Percentiles rank a stretch among this genome's conserved stretches.
Conservation (phyloP, 2,888 invertebrate genomes). For the Drosophila cracens region DNA sequence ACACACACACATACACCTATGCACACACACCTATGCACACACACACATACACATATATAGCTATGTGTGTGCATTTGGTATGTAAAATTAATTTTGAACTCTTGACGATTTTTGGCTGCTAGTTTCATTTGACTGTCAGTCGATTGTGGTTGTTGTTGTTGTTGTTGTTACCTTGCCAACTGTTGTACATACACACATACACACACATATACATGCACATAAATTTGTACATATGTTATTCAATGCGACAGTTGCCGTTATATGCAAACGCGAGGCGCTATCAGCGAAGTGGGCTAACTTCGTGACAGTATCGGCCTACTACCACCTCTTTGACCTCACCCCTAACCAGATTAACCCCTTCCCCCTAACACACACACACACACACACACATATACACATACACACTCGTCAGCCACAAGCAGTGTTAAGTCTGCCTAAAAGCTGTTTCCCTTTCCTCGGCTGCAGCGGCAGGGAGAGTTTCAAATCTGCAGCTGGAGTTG, state of each 20-base stretch:
- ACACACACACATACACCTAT: not conserved
- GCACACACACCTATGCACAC: not conserved
- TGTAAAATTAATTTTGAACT: not conserved
- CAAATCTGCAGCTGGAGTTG: constrained; percentile 12
- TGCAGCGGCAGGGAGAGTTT: constrained; percentile 2
- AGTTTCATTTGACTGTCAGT: constrained; percentile 6
- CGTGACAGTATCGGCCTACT: not conserved
- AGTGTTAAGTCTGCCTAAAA: not conserved
- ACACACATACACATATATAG: not conserved
- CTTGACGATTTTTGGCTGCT: not conserved
- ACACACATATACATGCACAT: not conserved
- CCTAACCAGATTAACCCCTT: not conserved
- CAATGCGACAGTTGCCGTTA: constrained; percentile 19
- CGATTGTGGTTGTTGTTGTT: not conserved
- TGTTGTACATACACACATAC: constrained; percentile 14
- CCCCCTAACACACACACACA: too few species aligned
- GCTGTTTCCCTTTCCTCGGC: not conserved
- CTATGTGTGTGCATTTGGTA: not conserved
- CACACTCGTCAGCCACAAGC: not conserved
- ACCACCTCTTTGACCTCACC: not conserved
- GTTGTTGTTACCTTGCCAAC: constrained; percentile 23
- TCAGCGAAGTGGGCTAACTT: constrained; percentile 21
- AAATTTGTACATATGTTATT: constrained; percentile 11
- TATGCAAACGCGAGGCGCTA: constrained; percentile 42
- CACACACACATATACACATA: not conserved